Percentiles rank a stretch among this genome's conserved stretches.
These are phyloP conservation scores for Pocillopora grandis DNA, from an alignment of 92 coral and sea anemone species.

Conservation along the genomic window DNA sequence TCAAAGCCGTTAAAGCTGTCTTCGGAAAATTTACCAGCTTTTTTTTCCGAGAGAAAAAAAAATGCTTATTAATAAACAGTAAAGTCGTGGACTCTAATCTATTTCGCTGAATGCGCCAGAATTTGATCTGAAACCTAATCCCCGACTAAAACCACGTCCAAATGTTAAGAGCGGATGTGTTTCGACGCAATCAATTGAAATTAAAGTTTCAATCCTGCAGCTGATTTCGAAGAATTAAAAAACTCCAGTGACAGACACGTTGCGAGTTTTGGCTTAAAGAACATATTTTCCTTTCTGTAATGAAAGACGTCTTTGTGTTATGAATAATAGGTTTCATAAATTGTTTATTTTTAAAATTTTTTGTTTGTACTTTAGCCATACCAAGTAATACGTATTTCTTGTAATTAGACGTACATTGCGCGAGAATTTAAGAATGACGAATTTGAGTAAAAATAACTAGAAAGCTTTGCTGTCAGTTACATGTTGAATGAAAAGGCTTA, in stretches of 20 bases:
- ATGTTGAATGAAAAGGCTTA: not conserved
- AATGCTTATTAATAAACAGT: not conserved
- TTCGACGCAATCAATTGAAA: not conserved
- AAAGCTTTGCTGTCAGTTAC: not conserved
- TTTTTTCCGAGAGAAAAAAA: not conserved
- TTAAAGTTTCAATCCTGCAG: not conserved
- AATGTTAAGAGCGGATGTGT: not conserved
- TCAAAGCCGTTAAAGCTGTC: too few species aligned
- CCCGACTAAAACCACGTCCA: not conserved
- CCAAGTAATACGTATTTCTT: constrained; percentile 8
- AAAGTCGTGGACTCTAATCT: not conserved
- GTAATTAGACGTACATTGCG: constrained; percentile 21
- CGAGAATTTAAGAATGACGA: constrained; percentile 3
- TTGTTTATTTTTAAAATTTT: constrained; percentile 32
- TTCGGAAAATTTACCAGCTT: not conserved
- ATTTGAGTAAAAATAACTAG: not conserved
- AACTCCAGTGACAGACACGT: not conserved
- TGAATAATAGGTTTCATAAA: constrained; percentile 3
- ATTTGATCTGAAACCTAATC: not conserved
- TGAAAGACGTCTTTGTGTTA: not conserved
- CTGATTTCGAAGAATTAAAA: not conserved
- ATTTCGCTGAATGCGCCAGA: not conserved
- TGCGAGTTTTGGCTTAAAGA: not conserved
- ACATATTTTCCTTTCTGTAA: not conserved
- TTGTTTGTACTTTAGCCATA: constrained; percentile 17